Conservation (phyloP, 2,888 invertebrate genomes). For the Oscheius onirici region DNA sequence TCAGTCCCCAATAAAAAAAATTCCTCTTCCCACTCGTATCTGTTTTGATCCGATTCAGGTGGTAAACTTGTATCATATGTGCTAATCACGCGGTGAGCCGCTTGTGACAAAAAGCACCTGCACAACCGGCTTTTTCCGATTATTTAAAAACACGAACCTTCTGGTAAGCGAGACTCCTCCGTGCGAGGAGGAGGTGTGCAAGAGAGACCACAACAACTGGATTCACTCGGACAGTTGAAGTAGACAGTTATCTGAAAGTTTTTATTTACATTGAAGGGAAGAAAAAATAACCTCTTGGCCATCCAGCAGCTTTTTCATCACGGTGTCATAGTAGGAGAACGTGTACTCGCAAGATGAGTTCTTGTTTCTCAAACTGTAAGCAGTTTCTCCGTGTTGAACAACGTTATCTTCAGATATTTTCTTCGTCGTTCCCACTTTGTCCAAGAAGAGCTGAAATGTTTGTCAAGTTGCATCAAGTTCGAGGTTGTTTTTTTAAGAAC, state of each 20-base stretch:
- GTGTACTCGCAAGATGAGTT: slow-evolving; percentile 15
- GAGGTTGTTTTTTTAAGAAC: background rate
- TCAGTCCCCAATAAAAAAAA: background rate
- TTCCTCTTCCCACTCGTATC: background rate
- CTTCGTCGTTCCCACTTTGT: background rate
- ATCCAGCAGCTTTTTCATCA: background rate
- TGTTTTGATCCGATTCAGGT: slow-evolving; percentile 6
- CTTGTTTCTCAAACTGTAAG: background rate
- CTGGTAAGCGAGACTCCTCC: background rate
- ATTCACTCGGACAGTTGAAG: slow-evolving; percentile 18
- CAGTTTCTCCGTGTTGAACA: background rate
- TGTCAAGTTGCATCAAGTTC: too few relatives aligned
- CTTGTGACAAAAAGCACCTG: background rate
- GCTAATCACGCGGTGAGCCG: background rate
- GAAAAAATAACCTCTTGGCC: slow-evolving; percentile 6
- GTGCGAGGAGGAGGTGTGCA: slow-evolving; percentile 15
- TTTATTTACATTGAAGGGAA: background rate
- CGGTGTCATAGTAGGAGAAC: slow-evolving; percentile 14
- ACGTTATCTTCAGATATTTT: background rate
- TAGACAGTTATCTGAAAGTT: slow-evolving; percentile 11
- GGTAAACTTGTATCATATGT: background rate
- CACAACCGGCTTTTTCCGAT: background rate
- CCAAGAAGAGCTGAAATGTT: slow-evolving; percentile 18
- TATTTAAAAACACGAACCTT: background rate
- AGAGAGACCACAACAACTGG: slow-evolving; percentile 24